Evolutionary conservation across 2,797 vertebrate genomes (phyloP), one percentile per base, ranked within the genome.

Genomic region (Numenius phaeopus): DNA sequence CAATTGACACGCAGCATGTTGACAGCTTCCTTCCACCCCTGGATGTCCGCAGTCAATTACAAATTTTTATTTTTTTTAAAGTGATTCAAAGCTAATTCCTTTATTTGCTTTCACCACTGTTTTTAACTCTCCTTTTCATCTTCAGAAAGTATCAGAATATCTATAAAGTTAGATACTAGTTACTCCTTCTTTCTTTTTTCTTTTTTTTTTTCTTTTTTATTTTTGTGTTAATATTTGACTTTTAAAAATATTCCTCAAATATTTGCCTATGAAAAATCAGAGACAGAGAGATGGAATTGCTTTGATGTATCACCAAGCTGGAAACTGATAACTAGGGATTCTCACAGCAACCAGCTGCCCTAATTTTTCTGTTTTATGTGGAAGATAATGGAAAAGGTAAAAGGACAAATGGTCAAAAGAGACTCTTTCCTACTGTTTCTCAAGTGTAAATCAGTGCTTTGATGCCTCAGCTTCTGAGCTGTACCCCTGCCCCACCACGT

Each of bases 21-120:
- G 34, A 64, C 27, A 49, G 32, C 6, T 46, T 69, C 44, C 18
- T 67, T 79, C 44, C 9, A 71, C 9, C 8, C 23, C 10, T 26
- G 8, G 49, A 47, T 0, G 0, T 23, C 20, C 37, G 21, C 21
- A 58, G 15, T 26, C 20, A 69, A 58, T 18, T 32, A 65, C 1
- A 5, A 13, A 2, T 34, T 10, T 55, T 11, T 17, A 6, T 26
- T 24, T 17, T 47, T 67, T n/a, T 26, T 3, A 0, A 34, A 9
- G 5, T 42, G 75, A 72, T 67, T 71, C 2, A 67, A 49, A 92
- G 26, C n/a, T 29, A 88, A 82, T 70, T 37, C 1, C 52, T 57
- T 71, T 49, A 32, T 64, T 23, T 88, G 40, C 7, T 88, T 13
- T 73, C 7, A 13, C 19, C 39, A 44, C 1, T 22, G 39, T 19